Evolutionary conservation across 2,113 vertebrate species (phyloP).

Genomic region (Calypte anna): DNA sequence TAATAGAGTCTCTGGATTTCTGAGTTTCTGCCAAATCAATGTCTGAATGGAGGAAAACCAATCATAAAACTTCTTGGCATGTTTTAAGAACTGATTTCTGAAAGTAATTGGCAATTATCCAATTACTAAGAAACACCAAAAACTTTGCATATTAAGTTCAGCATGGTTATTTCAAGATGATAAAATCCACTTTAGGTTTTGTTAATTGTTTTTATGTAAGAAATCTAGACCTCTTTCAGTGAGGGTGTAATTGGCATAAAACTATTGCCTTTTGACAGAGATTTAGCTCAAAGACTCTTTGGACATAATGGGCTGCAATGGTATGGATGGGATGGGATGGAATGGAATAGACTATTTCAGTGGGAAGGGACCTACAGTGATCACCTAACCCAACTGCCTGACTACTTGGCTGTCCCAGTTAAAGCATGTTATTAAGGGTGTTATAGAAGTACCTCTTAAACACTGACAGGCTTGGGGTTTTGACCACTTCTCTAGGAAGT

Average conservation of each 20-base stretch:
- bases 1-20: not conserved
- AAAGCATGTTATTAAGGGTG: too few relatives aligned
- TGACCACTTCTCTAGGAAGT: too few relatives aligned
- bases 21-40: not conserved
- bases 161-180: not conserved
- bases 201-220: not conserved
- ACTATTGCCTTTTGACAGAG: not conserved
- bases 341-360: not conserved
- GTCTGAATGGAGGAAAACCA: not conserved
- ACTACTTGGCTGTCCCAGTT: too few relatives aligned
- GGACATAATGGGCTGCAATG: too few relatives aligned
- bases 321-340: too few relatives aligned
- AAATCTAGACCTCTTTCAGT: not conserved
- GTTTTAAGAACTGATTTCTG: not conserved
- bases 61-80: not conserved
- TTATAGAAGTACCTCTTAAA: too few relatives aligned
- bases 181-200: not conserved
- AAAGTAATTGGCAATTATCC: not conserved
- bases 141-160: not conserved
- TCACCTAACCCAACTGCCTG: too few relatives aligned
- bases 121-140: not conserved
- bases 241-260: not conserved
- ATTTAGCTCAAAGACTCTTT: not conserved
- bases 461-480: too few relatives aligned
- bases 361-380: not conserved